Evolutionary conservation across 2,888 invertebrate genomes (phyloP).

Genomic region (Rhingia campestris): DNA sequence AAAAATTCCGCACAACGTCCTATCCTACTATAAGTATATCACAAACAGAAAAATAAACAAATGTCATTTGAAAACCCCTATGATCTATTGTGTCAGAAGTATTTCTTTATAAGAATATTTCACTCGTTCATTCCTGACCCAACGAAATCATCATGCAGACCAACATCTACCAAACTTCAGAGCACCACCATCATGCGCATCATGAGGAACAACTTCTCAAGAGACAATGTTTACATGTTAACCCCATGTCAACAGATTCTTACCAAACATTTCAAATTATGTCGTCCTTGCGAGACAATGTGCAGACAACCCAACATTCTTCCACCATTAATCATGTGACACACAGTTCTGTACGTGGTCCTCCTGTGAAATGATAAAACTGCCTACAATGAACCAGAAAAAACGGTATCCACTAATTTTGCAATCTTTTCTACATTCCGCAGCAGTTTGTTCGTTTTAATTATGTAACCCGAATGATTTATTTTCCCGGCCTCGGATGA

Average conservation of each 20-base stretch:
- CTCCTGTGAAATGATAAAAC: background rate
- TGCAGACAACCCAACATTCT: background rate
- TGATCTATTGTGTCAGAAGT: too few relatives aligned
- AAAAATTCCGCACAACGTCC: too few relatives aligned
- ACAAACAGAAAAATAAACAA: too few relatives aligned
- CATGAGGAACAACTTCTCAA: background rate
- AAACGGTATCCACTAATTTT: background rate
- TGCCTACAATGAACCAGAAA: background rate
- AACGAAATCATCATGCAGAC: background rate
- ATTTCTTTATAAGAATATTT: too few relatives aligned
- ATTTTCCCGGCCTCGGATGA: background rate
- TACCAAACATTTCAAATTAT: slow-evolving; percentile 7
- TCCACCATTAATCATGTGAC: slow-evolving; percentile 18
- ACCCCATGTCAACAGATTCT: background rate
- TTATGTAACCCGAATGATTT: slow-evolving; percentile 49
- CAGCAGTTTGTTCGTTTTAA: slow-evolving; percentile 25
- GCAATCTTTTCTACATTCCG: slow-evolving; percentile 15
- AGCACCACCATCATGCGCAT: background rate
- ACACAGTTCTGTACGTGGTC: background rate
- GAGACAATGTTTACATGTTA: background rate
- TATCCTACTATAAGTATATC: too few relatives aligned
- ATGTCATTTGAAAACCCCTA: too few relatives aligned
- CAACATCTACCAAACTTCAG: background rate
- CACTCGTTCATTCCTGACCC: background rate
- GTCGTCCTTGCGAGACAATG: background rate